Evolutionary conservation across 2,888 invertebrate species (phyloP).

Genomic region (Yponomeuta evonymella): DNA sequence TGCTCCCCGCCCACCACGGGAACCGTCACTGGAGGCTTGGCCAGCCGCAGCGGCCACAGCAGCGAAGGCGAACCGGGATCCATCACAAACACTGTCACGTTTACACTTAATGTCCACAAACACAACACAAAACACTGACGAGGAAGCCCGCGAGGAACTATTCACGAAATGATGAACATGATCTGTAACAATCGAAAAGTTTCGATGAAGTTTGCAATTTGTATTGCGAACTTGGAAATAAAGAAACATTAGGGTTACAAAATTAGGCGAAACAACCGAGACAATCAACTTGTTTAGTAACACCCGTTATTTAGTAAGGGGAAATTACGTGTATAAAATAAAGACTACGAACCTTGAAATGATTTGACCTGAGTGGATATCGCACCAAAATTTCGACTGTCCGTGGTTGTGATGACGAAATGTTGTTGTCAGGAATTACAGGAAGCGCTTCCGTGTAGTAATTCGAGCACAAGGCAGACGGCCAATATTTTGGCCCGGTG

Average conservation of each 20-base stretch:
- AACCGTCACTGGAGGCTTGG: constrained; percentile 52
- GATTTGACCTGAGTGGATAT: constrained; percentile 75
- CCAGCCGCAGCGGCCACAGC: constrained; percentile 68
- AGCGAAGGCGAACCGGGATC: constrained; percentile 70
- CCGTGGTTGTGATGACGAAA: constrained; percentile 53
- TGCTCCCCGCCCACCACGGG: constrained; percentile 43
- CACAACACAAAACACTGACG: constrained; percentile 61
- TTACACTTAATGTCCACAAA: constrained; percentile 46
- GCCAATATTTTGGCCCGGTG: constrained; percentile 78
- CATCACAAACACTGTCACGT: constrained; percentile 68
- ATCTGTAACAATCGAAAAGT: constrained; percentile 59
- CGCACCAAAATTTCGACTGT: constrained; percentile 75
- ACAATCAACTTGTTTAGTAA: constrained; percentile 56
- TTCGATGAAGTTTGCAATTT: constrained; percentile 34
- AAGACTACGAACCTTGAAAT: constrained; percentile 71
- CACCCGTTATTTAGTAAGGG: constrained; percentile 20
- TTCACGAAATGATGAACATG: constrained; percentile 68
- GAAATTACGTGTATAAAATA: constrained; percentile 13
- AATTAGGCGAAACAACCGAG: constrained; percentile 49
- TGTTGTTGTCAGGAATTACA: constrained; percentile 62
- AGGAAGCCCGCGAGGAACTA: constrained; percentile 50
- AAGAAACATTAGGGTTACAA: constrained; percentile 44
- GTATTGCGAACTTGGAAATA: constrained; percentile 28
- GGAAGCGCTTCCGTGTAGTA: constrained; percentile 56
- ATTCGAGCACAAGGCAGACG: constrained; percentile 69